Conservation (phyloP, 2,888 invertebrate species). For the Eubasilissa splendida region DNA sequence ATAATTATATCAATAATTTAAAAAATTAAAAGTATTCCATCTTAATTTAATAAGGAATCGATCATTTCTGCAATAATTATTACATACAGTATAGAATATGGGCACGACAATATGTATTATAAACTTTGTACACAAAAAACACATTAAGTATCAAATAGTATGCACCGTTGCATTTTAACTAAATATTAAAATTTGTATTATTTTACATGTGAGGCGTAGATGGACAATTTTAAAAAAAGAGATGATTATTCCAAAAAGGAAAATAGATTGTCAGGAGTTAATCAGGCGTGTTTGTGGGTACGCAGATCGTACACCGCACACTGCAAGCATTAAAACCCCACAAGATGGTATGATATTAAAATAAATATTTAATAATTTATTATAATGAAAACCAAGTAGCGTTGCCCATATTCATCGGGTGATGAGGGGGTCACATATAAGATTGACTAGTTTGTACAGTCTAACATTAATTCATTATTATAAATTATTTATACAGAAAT, state of each 20-base stretch:
- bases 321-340: too few species aligned
- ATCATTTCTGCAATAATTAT: too few species aligned
- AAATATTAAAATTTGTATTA: conserved; percentile 18
- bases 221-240: conserved; percentile 3
- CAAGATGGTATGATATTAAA: too few species aligned
- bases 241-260: too few species aligned
- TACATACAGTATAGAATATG: too few species aligned
- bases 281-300: neutral
- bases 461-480: conserved; percentile 40
- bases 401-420: neutral
- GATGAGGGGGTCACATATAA: conserved; percentile 10
- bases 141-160: conserved; percentile 44
- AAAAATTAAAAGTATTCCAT: too few species aligned
- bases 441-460: conserved; percentile 55
- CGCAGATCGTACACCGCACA: neutral
- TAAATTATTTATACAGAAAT: conserved; percentile 37
- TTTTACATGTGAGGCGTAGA: conserved; percentile 8
- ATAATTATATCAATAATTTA: too few species aligned
- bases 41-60: too few species aligned
- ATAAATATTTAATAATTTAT: too few species aligned
- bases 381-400: too few species aligned
- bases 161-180: conserved; percentile 39
- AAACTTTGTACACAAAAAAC: conserved; percentile 35
- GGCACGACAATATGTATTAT: neutral
- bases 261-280: neutral